These are phyloP conservation scores for Eilema griseolum DNA, from an alignment of 2,888 invertebrate genomes.

Conservation along the genomic window DNA sequence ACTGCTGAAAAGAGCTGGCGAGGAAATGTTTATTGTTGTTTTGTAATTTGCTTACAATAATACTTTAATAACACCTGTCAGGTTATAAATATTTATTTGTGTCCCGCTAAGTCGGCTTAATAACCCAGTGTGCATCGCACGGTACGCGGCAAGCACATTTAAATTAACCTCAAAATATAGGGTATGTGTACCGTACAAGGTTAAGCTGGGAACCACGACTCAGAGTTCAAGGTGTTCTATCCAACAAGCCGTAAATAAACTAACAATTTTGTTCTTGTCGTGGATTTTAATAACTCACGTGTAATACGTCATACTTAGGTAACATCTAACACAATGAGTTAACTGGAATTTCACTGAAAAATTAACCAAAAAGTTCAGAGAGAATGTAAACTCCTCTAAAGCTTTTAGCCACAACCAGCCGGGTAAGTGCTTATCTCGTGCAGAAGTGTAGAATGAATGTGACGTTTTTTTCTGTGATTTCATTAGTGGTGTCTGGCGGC, in stretches of 20 bases:
- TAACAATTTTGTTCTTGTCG: background rate
- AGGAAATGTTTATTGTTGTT: background rate
- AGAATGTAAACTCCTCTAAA: background rate
- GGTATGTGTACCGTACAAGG: background rate
- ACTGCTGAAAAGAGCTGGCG: background rate
- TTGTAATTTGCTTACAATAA: background rate
- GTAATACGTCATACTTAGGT: background rate
- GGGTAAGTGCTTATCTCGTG: background rate
- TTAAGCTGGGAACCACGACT: background rate
- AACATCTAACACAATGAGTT: no score
- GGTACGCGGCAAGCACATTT: background rate
- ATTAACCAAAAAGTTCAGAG: background rate
- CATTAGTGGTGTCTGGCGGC: slow-evolving; percentile 46
- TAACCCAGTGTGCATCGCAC: background rate
- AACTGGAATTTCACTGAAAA: background rate
- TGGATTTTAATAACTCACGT: background rate
- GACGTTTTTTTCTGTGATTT: slow-evolving; percentile 49
- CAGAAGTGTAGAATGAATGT: slow-evolving; percentile 41
- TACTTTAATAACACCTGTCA: no score
- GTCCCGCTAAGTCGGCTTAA: background rate
- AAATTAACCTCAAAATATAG: background rate
- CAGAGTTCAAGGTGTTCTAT: background rate
- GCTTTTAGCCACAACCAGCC: background rate
- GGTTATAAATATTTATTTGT: background rate
- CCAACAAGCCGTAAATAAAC: background rate